phyloP scores from a whole-genome alignment of 2,113 vertebrate species.

The Microcebus ravelobensis region DNA sequence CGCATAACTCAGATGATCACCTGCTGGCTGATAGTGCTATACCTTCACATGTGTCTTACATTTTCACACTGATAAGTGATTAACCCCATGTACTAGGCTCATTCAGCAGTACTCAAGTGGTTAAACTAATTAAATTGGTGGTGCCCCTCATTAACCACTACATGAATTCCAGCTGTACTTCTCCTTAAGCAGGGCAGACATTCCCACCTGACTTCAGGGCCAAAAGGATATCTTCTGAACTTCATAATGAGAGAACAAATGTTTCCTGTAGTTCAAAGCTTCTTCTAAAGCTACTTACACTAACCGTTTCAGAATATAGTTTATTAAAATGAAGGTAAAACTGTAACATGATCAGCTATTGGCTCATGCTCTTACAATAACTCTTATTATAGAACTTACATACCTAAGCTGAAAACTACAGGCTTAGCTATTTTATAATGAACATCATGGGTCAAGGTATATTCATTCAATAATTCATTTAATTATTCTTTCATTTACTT shows the following conservation, averaged over 20 bases:
- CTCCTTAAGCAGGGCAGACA: background rate
- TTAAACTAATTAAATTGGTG: constrained; percentile 66
- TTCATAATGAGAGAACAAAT: background rate
- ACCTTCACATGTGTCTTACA: background rate
- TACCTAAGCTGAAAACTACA: background rate
- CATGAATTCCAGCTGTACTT: constrained; percentile 59
- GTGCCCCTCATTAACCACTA: constrained; percentile 49
- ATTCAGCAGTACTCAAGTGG: constrained; percentile 64
- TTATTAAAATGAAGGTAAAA: background rate
- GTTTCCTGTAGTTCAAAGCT: background rate
- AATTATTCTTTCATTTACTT: background rate
- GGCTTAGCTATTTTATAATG: background rate
- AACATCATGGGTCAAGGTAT: background rate
- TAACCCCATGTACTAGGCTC: constrained; percentile 49
- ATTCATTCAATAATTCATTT: background rate
- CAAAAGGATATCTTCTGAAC: background rate
- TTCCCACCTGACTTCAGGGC: background rate
- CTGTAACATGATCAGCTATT: background rate
- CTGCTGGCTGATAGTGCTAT: background rate
- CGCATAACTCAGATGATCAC: background rate
- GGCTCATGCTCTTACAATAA: background rate
- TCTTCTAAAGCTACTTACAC: background rate
- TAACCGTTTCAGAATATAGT: background rate
- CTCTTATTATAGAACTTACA: background rate
- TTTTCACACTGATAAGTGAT: constrained; percentile 58